Percentiles rank a stretch among this genome's conserved stretches.
Conservation (phyloP, 1,140 invertebrate species). For the Drosophila serrata region DNA sequence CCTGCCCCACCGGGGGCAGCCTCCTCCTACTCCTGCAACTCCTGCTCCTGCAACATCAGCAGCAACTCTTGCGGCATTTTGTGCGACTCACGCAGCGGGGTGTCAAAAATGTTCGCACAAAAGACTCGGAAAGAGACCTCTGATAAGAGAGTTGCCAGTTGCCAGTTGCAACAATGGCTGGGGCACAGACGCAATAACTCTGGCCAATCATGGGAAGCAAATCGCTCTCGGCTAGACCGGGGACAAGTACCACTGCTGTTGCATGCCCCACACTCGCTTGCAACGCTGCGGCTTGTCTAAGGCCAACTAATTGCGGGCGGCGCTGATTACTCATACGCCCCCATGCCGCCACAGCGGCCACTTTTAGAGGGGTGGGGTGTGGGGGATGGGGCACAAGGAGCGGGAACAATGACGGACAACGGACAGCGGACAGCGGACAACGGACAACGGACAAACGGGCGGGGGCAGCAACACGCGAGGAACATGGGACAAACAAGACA, state of each 20-base stretch:
- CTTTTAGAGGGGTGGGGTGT: not conserved
- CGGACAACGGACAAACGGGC: conserved; percentile 40
- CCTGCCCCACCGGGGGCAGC: conserved; percentile 24
- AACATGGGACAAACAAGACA: conserved; percentile 75
- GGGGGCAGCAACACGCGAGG: conserved; percentile 56
- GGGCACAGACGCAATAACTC: conserved; percentile 32
- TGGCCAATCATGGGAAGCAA: conserved; percentile 44
- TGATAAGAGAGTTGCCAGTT: conserved; percentile 69
- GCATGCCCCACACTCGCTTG: conserved; percentile 11
- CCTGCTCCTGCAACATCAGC: conserved; percentile 15
- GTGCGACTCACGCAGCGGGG: conserved; percentile 67
- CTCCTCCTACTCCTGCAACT: conserved; percentile 27
- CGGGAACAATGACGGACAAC: conserved; percentile 61
- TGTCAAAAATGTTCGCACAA: conserved; percentile 68
- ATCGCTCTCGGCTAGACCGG: conserved; percentile 22
- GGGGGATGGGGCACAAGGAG: not conserved
- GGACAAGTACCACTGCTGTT: not conserved
- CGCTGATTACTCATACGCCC: conserved; percentile 79
- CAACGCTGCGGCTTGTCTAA: conserved; percentile 38
- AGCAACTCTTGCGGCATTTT: conserved; percentile 69
- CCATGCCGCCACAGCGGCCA: conserved; percentile 31
- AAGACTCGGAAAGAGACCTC: conserved; percentile 38
- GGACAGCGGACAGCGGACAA: too few relatives aligned
- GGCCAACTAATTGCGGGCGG: conserved; percentile 67
- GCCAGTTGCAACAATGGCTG: conserved; percentile 30